Evolutionary conservation across 2,797 vertebrate species (phyloP), one percentile per base, ranked within the genome.

Genomic region (Arrhamphus sclerolepis): DNA sequence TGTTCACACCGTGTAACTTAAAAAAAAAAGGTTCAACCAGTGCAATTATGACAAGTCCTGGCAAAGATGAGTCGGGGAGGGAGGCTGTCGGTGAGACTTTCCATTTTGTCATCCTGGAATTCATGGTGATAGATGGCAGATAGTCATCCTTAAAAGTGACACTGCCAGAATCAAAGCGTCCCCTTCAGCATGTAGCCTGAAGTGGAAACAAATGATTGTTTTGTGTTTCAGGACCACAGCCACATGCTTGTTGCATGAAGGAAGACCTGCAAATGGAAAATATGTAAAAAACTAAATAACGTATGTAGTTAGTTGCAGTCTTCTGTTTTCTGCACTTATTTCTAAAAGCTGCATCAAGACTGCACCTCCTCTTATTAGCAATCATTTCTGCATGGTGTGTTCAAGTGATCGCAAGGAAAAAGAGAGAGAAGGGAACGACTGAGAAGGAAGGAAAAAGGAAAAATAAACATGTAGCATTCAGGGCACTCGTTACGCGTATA

Each of bases 21-120:
- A 42, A 18, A 42, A 40, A 40, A 40, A 40, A 21, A 19, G 46
- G 71, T 80, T 69, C 56, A 20, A 60, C 66, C 70, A 0, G 50
- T 81, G 75, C 79, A 85, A 75, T 88, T 80, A 62, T 65, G 80
- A 53, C 87, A 88, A 77, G 88, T 82, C 75, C 1, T 42, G 78
- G 46, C 87, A 78, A 31, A 68, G 48, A 18, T 18, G 1, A 20
- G 56, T 18, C 1, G 56, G 42, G 70, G 48, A 43, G 54, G 20
- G 69, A 80, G 77, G 68, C 64, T 50, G 19, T 1, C 26, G 64
- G 72, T 60, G 40, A 79, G 71, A 82, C 68, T 89, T 90, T 90
- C 83, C 85, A 85, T 90, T 89, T 87, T 87, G 81, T 88, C 82
- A 83, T 66, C 43, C 46, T 66, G 85, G 82, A 87, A 87, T 90